Percentiles rank a stretch among this genome's conserved stretches.
phyloP scores from a whole-genome alignment of 2,888 invertebrate genomes.

The Pecten maximus region DNA sequence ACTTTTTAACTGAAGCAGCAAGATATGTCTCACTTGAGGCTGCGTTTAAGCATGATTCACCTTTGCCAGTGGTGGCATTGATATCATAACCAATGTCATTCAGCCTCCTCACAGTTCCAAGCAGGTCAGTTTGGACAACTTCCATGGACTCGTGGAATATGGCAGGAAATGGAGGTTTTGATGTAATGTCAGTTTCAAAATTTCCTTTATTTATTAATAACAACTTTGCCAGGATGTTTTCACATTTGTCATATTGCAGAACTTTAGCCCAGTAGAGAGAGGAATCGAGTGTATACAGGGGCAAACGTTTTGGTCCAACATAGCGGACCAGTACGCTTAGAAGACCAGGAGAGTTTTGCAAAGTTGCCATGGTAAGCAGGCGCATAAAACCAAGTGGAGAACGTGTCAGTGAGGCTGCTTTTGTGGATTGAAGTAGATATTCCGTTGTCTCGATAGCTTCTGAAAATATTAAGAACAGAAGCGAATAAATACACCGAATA shows the following conservation, averaged over 20 bases:
- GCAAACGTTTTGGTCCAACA: background rate
- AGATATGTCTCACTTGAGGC: background rate
- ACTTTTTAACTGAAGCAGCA: background rate
- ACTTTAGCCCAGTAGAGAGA: background rate
- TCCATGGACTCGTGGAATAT: background rate
- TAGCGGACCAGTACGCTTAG: background rate
- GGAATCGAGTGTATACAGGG: background rate
- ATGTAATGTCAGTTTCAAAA: background rate
- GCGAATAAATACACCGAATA: no score
- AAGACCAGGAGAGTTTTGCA: background rate
- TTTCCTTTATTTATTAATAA: background rate
- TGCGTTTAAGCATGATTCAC: background rate
- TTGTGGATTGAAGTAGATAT: slow-evolving; percentile 9
- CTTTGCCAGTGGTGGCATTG: background rate
- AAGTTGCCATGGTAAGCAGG: background rate
- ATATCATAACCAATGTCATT: background rate
- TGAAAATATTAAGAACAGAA: no score
- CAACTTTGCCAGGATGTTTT: background rate
- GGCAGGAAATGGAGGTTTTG: background rate
- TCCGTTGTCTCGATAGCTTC: background rate
- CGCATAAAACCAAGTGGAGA: background rate
- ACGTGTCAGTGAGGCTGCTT: background rate
- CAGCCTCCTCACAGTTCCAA: background rate
- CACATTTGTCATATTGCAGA: background rate
- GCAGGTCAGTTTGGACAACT: background rate